These are phyloP conservation scores for Erannis defoliaria DNA, from an alignment of 2,888 invertebrate genomes.

Conservation along the genomic window DNA sequence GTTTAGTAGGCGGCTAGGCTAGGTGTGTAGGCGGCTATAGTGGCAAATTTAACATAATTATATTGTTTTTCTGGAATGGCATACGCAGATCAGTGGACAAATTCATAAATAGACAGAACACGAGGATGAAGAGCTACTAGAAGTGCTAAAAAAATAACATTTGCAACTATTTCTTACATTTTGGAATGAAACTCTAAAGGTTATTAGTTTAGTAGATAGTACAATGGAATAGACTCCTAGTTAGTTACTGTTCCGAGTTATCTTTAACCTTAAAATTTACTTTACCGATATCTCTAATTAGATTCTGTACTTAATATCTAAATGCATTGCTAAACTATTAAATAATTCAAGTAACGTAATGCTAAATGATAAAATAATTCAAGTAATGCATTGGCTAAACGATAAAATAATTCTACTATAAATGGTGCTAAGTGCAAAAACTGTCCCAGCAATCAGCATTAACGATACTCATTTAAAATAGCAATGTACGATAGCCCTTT, in stretches of 20 bases:
- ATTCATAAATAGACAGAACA: no score
- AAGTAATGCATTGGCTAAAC: conserved; percentile 25
- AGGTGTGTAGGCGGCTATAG: no score
- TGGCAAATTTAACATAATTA: no score
- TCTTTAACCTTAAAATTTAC: conserved; percentile 28
- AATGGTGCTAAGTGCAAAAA: conserved; percentile 44
- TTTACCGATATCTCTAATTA: conserved; percentile 23
- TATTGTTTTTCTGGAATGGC: no score
- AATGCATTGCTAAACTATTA: conserved; percentile 11
- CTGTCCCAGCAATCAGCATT: conserved; percentile 46
- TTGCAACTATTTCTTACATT: no score
- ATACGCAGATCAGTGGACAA: no score
- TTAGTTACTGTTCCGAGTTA: background rate
- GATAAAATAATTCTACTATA: conserved; percentile 26
- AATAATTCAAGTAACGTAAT: conserved; percentile 17
- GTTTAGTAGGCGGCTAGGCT: no score
- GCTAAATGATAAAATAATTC: conserved; percentile 24
- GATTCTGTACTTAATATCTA: conserved; percentile 22
- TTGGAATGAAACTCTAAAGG: no score
- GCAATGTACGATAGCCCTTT: conserved; percentile 33
- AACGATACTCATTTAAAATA: conserved; percentile 44
- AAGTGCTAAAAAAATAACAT: no score
- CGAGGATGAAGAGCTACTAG: no score
- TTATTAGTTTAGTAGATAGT: no score
- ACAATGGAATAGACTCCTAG: background rate